phyloP scores from a whole-genome alignment of 2,888 invertebrate genomes.

The Pachliopta kotzebuea region DNA sequence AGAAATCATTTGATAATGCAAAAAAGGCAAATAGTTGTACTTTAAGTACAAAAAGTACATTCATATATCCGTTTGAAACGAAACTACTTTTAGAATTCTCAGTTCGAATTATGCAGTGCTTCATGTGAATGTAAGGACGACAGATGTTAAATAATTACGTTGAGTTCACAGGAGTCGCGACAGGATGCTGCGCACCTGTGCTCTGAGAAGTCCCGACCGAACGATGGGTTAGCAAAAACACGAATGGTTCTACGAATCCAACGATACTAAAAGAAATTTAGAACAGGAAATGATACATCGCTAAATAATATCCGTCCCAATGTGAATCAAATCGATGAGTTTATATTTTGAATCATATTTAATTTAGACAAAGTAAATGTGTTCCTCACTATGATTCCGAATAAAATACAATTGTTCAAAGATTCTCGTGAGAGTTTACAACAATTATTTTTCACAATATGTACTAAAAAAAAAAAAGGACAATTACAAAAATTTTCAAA shows the following conservation, averaged over 20 bases:
- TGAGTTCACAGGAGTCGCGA: conserved; percentile 52
- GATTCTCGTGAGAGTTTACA: too few species aligned
- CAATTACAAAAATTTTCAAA: too few species aligned
- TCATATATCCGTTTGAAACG: too few species aligned
- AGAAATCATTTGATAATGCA: background rate
- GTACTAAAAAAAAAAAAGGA: too few species aligned
- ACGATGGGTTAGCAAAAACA: conserved; percentile 57
- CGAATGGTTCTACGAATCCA: conserved; percentile 28
- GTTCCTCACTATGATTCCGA: background rate
- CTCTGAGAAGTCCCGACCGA: conserved; percentile 47
- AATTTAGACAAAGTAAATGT: background rate
- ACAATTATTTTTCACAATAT: too few species aligned
- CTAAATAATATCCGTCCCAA: conserved; percentile 16
- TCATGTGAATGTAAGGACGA: conserved; percentile 36
- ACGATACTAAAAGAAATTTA: conserved; percentile 19
- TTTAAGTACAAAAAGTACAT: too few species aligned
- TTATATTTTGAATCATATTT: background rate
- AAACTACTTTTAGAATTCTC: too few species aligned
- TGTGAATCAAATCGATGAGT: background rate
- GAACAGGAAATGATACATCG: conserved; percentile 15
- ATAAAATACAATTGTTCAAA: background rate
- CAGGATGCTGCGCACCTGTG: conserved; percentile 76
- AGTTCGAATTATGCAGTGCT: conserved; percentile 3
- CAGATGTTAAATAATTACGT: conserved; percentile 69
- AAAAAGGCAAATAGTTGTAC: background rate